These are phyloP conservation scores for Phaedon cochleariae DNA, from an alignment of 2,888 invertebrate species.

Conservation along the genomic window DNA sequence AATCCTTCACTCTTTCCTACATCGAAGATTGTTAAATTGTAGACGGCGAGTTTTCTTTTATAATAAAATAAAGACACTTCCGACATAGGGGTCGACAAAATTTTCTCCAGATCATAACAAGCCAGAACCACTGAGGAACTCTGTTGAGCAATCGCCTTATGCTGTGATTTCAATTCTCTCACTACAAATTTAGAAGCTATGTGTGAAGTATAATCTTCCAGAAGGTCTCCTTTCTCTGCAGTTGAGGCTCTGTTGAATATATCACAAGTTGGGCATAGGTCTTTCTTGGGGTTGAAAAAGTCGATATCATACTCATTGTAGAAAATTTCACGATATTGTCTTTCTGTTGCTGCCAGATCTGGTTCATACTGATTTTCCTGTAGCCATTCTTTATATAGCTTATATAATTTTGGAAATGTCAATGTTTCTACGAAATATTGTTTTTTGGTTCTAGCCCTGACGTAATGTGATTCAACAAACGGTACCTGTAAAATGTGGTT, in stretches of 20 bases:
- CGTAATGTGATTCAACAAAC: not conserved
- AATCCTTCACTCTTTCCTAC: not conserved
- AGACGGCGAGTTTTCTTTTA: not conserved
- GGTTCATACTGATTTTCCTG: not conserved
- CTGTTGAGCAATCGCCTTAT: not conserved
- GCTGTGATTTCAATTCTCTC: not conserved
- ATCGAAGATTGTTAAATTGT: not conserved
- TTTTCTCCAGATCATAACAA: not conserved
- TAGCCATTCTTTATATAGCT: not conserved
- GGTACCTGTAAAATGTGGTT: not conserved
- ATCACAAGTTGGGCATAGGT: not conserved
- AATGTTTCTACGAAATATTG: not conserved
- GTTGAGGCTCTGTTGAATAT: not conserved
- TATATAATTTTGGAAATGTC: conserved; percentile 2
- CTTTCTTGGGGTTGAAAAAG: not conserved
- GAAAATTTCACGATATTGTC: not conserved
- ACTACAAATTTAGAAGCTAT: not conserved
- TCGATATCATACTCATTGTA: not conserved
- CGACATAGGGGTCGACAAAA: not conserved
- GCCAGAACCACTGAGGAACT: not conserved
- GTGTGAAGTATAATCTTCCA: not conserved
- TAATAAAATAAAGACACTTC: conserved; percentile 2
- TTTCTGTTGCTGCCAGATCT: not conserved
- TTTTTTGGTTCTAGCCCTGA: not conserved
- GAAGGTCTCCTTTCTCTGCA: not conserved